Conservation (phyloP, 2,113 vertebrate genomes). For the Laterallus jamaicensis region DNA sequence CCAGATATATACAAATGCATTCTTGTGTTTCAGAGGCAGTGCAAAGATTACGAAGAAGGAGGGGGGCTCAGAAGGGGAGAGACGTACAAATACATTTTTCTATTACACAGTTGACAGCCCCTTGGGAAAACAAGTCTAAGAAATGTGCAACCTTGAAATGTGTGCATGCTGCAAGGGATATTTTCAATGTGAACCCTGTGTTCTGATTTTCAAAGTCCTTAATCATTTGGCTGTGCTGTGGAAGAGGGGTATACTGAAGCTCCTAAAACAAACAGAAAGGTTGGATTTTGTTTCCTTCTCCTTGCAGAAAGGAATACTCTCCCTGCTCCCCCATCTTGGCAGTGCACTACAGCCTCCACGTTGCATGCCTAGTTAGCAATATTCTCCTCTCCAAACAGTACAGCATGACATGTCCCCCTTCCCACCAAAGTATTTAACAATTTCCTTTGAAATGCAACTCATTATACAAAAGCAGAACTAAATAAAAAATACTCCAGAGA, state of each 20-base stretch:
- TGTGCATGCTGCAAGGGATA: neutral
- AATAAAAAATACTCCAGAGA: slow-evolving; percentile 75
- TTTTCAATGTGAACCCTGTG: slow-evolving; percentile 7
- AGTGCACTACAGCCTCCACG: rapidly evolving
- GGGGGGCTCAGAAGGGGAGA: neutral
- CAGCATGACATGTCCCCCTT: neutral
- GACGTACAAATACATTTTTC: slow-evolving; percentile 22
- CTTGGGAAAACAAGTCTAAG: slow-evolving; percentile 48
- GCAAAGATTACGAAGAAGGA: neutral
- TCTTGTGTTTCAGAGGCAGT: neutral
- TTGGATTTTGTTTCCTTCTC: neutral
- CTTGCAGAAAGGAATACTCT: neutral
- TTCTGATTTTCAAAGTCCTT: slow-evolving; percentile 4
- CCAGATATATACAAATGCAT: neutral
- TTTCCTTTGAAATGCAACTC: slow-evolving; percentile 69
- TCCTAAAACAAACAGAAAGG: neutral
- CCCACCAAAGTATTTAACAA: slow-evolving; percentile 19
- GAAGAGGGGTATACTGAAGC: neutral
- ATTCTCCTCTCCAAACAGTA: neutral
- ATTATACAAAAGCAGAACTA: slow-evolving; percentile 71
- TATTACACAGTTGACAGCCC: slow-evolving; percentile 39
- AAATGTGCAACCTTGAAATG: slow-evolving; percentile 15
- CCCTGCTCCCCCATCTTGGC: neutral
- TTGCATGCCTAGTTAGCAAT: neutral
- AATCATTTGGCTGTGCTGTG: neutral